Evolutionary conservation across 2,888 invertebrate species (phyloP).

Genomic region (Drosophila subsilvestris): DNA sequence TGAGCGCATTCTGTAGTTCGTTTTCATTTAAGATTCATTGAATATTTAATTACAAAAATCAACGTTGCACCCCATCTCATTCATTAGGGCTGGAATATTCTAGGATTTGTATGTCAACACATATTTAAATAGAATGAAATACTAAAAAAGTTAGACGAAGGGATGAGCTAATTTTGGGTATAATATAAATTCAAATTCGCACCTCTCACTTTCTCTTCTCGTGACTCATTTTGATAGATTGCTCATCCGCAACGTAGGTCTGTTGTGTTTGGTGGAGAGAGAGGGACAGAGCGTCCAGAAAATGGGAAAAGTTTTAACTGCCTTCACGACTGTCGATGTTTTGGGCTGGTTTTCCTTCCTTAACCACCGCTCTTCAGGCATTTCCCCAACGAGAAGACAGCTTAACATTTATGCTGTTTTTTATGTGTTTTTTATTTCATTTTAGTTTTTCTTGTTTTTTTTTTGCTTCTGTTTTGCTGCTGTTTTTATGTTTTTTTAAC

Average conservation of each 20-base stretch:
- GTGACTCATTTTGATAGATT: slow-evolving; percentile 7
- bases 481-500: slow-evolving; percentile 49
- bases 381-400: slow-evolving; percentile 5
- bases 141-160: background rate
- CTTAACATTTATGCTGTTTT: slow-evolving; percentile 49
- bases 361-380: background rate
- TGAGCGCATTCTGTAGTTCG: too few species aligned
- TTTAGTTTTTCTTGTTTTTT: slow-evolving; percentile 26
- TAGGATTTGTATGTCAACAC: too few species aligned
- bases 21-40: too few species aligned
- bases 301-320: slow-evolving; percentile 34
- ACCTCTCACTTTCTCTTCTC: background rate
- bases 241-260: background rate
- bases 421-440: slow-evolving; percentile 48
- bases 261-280: background rate
- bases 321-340: slow-evolving; percentile 41
- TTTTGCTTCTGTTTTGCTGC: slow-evolving; percentile 44
- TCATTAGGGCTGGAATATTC: too few species aligned
- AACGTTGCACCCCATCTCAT: too few species aligned
- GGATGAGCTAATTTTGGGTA: background rate
- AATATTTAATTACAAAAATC: too few species aligned
- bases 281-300: too few species aligned
- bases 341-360: background rate
- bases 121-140: too few species aligned
- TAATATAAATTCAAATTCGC: background rate